Percentiles rank a stretch among this genome's conserved stretches.
These are phyloP conservation scores for Aeoliscus strigatus DNA, from an alignment of 2,797 vertebrate species.

Conservation along the genomic window DNA sequence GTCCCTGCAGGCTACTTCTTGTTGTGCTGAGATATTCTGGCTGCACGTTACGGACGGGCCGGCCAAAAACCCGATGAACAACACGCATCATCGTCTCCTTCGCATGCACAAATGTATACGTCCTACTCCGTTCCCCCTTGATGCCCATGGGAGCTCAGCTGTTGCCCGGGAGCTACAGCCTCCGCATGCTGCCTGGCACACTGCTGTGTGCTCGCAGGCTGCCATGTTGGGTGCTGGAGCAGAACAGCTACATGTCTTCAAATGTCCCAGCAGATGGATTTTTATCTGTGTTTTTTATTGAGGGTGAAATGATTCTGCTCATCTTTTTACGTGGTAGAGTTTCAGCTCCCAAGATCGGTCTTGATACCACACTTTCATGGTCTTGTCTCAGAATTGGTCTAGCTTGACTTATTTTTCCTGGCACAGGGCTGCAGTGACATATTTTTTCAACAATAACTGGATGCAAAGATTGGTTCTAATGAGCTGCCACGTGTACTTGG, in stretches of 20 bases:
- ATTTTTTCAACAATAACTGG: too few relatives aligned
- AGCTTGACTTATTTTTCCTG: too few relatives aligned
- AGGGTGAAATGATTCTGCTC: too few relatives aligned
- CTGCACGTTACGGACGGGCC: slow-evolving; percentile 46
- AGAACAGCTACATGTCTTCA: slow-evolving; percentile 56
- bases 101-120: slow-evolving; percentile 14
- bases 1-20: slow-evolving; percentile 44
- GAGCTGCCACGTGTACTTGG: too few relatives aligned
- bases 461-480: too few relatives aligned
- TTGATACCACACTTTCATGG: too few relatives aligned
- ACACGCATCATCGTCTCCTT: slow-evolving; percentile 40
- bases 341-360: too few relatives aligned
- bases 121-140: slow-evolving; percentile 37
- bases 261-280: slow-evolving; percentile 63
- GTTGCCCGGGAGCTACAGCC: slow-evolving; percentile 60
- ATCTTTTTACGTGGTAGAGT: too few relatives aligned
- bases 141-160: slow-evolving; percentile 69
- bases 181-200: slow-evolving; percentile 53
- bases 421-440: too few relatives aligned
- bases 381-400: too few relatives aligned
- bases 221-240: slow-evolving; percentile 39
- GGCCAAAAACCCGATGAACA: slow-evolving; percentile 50
- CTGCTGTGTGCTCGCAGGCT: slow-evolving; percentile 41
- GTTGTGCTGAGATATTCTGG: slow-evolving; percentile 48
- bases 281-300: too few relatives aligned